These are phyloP conservation scores for Pelobates cultripes DNA, from an alignment of 2,797 vertebrate genomes.

Conservation along the genomic window DNA sequence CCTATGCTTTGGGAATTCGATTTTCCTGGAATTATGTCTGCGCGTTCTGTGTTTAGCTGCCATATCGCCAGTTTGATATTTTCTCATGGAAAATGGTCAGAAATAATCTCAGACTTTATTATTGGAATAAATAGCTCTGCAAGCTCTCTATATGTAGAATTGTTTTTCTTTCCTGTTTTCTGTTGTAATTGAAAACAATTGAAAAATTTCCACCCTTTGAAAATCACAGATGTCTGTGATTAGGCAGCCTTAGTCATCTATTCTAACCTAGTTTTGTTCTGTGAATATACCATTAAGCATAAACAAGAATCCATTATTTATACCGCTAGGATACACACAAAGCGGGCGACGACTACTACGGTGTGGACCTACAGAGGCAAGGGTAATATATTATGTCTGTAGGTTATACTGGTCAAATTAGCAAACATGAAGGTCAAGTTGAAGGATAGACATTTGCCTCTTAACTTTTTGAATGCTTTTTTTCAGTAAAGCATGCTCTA, in stretches of 20 bases:
- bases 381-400: neutral
- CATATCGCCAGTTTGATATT: neutral
- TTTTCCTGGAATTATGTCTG: constrained; percentile 14
- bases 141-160: constrained; percentile 8
- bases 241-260: constrained; percentile 1
- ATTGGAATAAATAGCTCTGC: neutral
- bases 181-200: constrained; percentile 34
- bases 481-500: too few species aligned
- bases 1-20: neutral
- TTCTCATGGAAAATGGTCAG: constrained; percentile 27
- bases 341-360: neutral
- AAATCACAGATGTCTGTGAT: neutral
- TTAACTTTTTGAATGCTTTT: too few species aligned
- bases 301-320: neutral
- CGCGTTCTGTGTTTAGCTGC: constrained; percentile 1
- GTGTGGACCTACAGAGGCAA: too few species aligned
- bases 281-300: neutral
- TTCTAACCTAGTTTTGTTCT: neutral
- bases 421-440: too few species aligned
- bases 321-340: neutral
- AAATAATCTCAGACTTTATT: neutral
- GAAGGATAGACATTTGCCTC: too few species aligned
- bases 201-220: constrained; percentile 14
- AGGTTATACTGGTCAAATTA: too few species aligned
- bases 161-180: constrained; percentile 20